These are phyloP conservation scores for Ctenopoma kingsleyae DNA, from an alignment of 2,797 vertebrate genomes.

Conservation along the genomic window DNA sequence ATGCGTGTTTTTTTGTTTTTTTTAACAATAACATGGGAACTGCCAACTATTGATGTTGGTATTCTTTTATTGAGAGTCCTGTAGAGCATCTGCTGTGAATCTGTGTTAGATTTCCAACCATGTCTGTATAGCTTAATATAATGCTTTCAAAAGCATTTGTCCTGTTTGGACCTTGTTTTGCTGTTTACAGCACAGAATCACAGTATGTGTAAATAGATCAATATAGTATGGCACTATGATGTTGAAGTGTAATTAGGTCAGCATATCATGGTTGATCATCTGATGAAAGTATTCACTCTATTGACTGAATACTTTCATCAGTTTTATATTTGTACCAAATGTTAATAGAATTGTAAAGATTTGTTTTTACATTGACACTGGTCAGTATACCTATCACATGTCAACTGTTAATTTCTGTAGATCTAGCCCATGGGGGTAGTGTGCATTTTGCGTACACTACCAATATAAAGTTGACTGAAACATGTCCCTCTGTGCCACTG, in stretches of 20 bases:
- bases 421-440: neutral
- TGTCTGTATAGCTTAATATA: neutral
- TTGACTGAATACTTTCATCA: no score
- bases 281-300: no score
- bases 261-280: neutral
- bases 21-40: neutral
- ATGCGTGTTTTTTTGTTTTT: neutral
- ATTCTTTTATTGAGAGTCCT: neutral
- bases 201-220: neutral
- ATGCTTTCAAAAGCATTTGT: no score
- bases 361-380: neutral
- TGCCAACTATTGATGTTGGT: neutral
- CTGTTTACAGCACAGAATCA: neutral
- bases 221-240: neutral
- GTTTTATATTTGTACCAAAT: neutral
- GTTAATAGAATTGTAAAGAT: neutral
- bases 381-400: neutral
- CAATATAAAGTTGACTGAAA: constrained; percentile 2
- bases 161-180: no score
- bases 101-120: neutral
- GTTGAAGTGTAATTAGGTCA: neutral
- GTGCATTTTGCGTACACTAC: neutral
- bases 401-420: neutral
- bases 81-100: neutral
- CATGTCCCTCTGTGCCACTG: neutral